Evolutionary conservation across 1,140 invertebrate species (phyloP), one percentile per base, ranked within the genome.

Genomic region (Homarus americanus): DNA sequence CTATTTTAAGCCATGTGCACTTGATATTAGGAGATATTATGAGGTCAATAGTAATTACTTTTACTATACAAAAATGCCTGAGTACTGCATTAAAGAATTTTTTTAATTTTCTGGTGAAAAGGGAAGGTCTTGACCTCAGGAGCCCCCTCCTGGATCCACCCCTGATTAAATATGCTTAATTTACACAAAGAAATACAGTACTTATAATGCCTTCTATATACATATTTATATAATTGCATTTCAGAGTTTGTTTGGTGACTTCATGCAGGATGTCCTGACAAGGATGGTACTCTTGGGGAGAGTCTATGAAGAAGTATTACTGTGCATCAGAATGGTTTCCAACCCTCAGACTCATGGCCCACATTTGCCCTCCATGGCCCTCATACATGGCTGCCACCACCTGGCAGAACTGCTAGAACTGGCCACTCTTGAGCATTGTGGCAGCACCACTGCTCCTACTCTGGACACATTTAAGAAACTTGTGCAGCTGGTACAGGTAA

Each of bases 241-340:
- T 4, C 87, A 90, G 88, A 83, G 32, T 63, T 66, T 90, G n/a
- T 90, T 90, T 72, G 40, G 49, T 41, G 80, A 90, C n/a, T 90
- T 83, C 36, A 82, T 90, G 88, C 88, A 58, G 2, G 88, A 90
- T 69, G 88, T 90, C 7, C 66, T 90, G 88, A 90, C 72, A 90
- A 90, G 28, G 80, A 76, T 63, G 88, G 88, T 28, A 44, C 41
- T 9, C 72, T 90, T 53, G 80, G 82, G 49, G 80, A 84, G 20
- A 83, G 88, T 73, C 69, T 90, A 72, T 90, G 63, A 24, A 76
- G 24, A 90, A 49, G 80, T 90, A 36, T 15, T 63, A 36, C 24
- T 63, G 9, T 49, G 58, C 36, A 76, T 41, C 34, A 76, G 49
- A 34, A 83, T 66, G 69, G 69, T 32, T 20, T 41, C 80, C 66